phyloP scores from a whole-genome alignment of 1,140 invertebrate genomes.

The Sesamia nonagrioides region DNA sequence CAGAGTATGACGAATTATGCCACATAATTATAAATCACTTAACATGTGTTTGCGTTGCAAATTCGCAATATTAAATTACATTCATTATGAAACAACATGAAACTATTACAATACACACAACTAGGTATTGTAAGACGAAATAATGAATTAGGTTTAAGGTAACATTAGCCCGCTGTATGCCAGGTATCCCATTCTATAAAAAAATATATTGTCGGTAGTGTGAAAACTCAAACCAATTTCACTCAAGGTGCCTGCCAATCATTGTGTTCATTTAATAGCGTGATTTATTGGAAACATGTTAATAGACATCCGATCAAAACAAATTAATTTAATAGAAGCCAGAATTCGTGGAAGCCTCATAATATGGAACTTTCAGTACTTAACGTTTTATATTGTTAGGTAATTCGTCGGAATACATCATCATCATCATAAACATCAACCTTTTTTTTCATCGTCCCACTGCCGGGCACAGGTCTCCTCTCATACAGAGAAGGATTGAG shows the following conservation, averaged over 20 bases:
- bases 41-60: slow-evolving; percentile 25
- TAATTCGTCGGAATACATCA: no score
- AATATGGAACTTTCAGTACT: background rate
- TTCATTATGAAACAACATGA: slow-evolving; percentile 23
- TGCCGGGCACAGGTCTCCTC: no score
- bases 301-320: background rate
- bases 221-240: background rate
- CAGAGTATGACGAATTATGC: slow-evolving; percentile 48
- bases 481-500: no score
- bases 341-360: background rate
- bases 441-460: no score
- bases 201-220: background rate
- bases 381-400: no score
- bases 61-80: slow-evolving; percentile 42
- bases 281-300: background rate
- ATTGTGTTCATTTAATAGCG: background rate
- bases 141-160: slow-evolving; percentile 23
- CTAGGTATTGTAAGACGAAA: slow-evolving; percentile 1
- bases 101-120: slow-evolving; percentile 8
- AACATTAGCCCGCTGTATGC: background rate
- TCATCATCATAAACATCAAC: no score
- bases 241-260: background rate
- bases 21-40: slow-evolving; percentile 36
- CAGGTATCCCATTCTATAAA: background rate
- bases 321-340: background rate